Base-by-base conservation (phyloP, 2,888 invertebrate species). In the Desoria tigrina region DNA sequence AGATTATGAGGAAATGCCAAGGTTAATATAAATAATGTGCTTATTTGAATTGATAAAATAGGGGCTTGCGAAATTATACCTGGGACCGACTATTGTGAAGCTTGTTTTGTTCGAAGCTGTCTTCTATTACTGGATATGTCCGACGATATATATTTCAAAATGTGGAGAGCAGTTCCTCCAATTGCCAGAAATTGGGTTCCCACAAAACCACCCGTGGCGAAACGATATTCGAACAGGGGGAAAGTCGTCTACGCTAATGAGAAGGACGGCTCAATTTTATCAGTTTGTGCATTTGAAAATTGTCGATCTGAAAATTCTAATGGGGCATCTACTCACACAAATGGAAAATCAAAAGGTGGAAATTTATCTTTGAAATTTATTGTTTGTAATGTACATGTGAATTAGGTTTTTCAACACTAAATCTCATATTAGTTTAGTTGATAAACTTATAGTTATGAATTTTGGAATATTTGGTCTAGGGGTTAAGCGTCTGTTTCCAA, bases 161-260 rank as follows among this genome's bases (percentile, higher is more conserved):
- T 69, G 37, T 69, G 72, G 72, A 28, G 63, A 28, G 32, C 65
- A 1, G 65, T 72, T 49, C 72, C 72, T 7, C 65, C 68, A 1
- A 55, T 55, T 50, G 61, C 65, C 2, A 27, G 61, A 51, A 61
- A 55, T n/a, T 61, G 61, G 32, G 58, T 72, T 7, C 45, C 65
- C 3, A 45, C 61, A 0, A 49, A 54, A 3, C 64, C 64, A 7
- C 65, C 63, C 2, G 28, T 54, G 2, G 42, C 23, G 7, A 67
- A 67, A n/a, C 14, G 37, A 14, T 42, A 58, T 4, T 57, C 54
- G 26, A 50, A 69, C 24, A 56, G 67, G 0, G 72, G 72, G 2
- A 67, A 69, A 53, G 45, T 69, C 1, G 57, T 67, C 1, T 45
- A 14, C n/a, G 59, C 69, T 1, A 59, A 67, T 23, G 58, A 61